Percentiles rank a stretch among this genome's conserved stretches.
Evolutionary conservation across 2,113 vertebrate species (phyloP).

Genomic region (Pedionomus torquatus): DNA sequence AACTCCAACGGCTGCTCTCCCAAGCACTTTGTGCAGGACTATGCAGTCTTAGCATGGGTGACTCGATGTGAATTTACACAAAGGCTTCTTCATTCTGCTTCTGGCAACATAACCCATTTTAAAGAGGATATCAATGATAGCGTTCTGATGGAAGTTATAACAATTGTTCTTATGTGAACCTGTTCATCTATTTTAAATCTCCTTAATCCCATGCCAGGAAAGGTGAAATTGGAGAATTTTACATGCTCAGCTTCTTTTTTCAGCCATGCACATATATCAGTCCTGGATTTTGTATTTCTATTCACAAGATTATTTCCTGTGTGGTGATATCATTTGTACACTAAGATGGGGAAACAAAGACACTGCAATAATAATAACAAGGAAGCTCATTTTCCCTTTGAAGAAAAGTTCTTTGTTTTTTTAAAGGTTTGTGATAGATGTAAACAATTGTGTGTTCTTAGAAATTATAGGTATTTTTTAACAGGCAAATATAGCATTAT

Average conservation of each 20-base stretch:
- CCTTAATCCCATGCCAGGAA: neutral
- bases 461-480: neutral
- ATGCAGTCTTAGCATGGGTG: neutral
- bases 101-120: neutral
- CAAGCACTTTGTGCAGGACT: neutral
- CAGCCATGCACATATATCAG: neutral
- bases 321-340: neutral
- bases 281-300: neutral
- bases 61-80: neutral
- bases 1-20: neutral
- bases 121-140: neutral
- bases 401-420: neutral
- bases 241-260: neutral
- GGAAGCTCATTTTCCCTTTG: neutral
- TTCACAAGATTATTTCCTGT: neutral
- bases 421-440: neutral
- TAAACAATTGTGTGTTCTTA: neutral
- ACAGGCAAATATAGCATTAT: neutral
- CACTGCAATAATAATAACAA: neutral
- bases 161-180: neutral
- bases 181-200: neutral
- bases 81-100: constrained; percentile 15
- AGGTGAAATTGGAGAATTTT: constrained; percentile 11
- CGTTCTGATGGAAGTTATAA: neutral
- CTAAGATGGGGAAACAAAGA: neutral